These are phyloP conservation scores for Ferrisia virgata DNA, from an alignment of 2,888 invertebrate genomes.

Conservation along the genomic window DNA sequence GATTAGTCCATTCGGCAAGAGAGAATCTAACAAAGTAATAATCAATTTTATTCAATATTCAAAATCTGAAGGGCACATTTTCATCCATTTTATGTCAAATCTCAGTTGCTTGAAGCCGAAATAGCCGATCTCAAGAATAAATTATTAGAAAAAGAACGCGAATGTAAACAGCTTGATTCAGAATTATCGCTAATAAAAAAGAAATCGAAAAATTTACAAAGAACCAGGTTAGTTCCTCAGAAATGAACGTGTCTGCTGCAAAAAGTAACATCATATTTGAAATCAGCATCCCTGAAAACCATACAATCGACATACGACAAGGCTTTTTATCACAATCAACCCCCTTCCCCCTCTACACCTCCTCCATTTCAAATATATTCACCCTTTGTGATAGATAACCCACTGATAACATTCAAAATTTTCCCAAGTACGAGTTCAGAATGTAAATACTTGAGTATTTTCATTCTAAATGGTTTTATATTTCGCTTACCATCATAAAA, in stretches of 20 bases:
- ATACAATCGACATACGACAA: background rate
- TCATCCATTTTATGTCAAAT: conserved; percentile 21
- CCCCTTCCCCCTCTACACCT: too few relatives aligned
- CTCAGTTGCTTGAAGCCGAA: conserved; percentile 68
- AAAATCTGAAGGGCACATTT: conserved; percentile 51
- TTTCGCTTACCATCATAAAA: background rate
- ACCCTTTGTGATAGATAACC: too few relatives aligned
- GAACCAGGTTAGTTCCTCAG: conserved; percentile 61
- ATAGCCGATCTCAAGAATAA: conserved; percentile 70
- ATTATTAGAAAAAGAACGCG: conserved; percentile 77
- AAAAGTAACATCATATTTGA: background rate
- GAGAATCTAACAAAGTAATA: conserved; percentile 29
- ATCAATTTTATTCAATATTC: background rate
- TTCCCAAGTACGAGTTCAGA: too few relatives aligned
- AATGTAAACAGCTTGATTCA: conserved; percentile 71
- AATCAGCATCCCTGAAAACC: background rate
- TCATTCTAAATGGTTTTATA: too few relatives aligned
- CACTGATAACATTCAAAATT: too few relatives aligned
- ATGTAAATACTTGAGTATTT: too few relatives aligned
- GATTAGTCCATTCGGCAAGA: background rate
- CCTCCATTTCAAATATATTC: too few relatives aligned
- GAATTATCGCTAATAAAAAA: conserved; percentile 66
- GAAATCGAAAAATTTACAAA: conserved; percentile 62
- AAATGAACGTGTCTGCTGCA: background rate
- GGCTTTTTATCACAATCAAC: background rate